Percentiles rank a stretch among this genome's conserved stretches.
These are phyloP conservation scores for Sesia bembeciformis DNA, from an alignment of 2,888 invertebrate species.

Conservation along the genomic window DNA sequence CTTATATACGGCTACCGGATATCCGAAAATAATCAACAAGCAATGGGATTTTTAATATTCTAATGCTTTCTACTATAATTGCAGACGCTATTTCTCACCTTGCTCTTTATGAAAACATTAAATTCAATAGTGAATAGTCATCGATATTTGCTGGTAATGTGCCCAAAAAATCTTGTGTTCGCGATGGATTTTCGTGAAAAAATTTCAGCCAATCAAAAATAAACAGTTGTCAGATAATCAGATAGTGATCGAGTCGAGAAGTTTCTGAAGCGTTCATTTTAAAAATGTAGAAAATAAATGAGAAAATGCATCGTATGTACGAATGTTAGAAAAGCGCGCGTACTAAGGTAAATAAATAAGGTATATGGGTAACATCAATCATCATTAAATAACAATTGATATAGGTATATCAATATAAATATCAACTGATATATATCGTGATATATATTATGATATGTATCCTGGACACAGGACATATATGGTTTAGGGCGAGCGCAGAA, in stretches of 20 bases:
- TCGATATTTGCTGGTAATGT: conserved; percentile 7
- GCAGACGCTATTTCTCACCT: conserved; percentile 6
- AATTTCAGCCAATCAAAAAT: conserved; percentile 60
- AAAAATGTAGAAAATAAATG: too few relatives aligned
- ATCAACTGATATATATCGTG: too few relatives aligned
- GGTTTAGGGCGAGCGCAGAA: too few relatives aligned
- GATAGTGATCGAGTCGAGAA: conserved; percentile 18
- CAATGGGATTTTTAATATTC: not conserved
- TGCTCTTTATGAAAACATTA: conserved; percentile 5
- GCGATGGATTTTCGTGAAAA: conserved; percentile 13
- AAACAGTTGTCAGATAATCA: conserved; percentile 57
- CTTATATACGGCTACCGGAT: conserved; percentile 34
- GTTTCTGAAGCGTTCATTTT: conserved; percentile 29
- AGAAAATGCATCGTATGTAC: too few relatives aligned
- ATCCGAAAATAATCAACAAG: conserved; percentile 36
- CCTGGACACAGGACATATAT: too few relatives aligned
- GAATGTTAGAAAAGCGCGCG: too few relatives aligned
- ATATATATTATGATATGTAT: too few relatives aligned
- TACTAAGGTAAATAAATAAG: too few relatives aligned
- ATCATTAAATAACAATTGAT: too few relatives aligned
- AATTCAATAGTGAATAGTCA: conserved; percentile 7
- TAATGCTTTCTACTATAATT: not conserved
- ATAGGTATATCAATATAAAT: too few relatives aligned
- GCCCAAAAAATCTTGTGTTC: conserved; percentile 5
- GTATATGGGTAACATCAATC: too few relatives aligned